phyloP scores from a whole-genome alignment of 2,888 invertebrate species.

The Deilephila porcellus region DNA sequence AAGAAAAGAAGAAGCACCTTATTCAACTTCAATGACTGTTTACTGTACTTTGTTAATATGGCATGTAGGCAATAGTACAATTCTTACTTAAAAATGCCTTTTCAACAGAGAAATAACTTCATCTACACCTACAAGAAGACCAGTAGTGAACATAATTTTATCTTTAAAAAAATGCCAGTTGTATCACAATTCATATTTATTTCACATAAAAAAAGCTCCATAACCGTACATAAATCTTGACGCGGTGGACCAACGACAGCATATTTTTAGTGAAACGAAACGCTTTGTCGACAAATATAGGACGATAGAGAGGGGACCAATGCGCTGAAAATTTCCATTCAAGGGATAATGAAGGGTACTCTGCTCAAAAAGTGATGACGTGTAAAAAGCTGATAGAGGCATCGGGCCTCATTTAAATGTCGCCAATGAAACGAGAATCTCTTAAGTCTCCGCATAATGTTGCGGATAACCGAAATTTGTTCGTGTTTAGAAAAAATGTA shows the following conservation, averaged over 20 bases:
- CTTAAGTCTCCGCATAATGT: slow-evolving; percentile 55
- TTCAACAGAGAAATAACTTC: too few relatives aligned
- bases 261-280: slow-evolving; percentile 58
- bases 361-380: slow-evolving; percentile 75
- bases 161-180: background rate
- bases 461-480: slow-evolving; percentile 25
- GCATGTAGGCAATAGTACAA: too few relatives aligned
- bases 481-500: slow-evolving; percentile 16
- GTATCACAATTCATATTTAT: background rate
- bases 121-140: too few relatives aligned
- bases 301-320: slow-evolving; percentile 47
- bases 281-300: slow-evolving; percentile 62
- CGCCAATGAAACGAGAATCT: slow-evolving; percentile 64
- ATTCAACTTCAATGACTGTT: too few relatives aligned
- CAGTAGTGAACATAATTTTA: too few relatives aligned
- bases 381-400: slow-evolving; percentile 77
- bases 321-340: slow-evolving; percentile 67
- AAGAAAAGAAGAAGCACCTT: too few relatives aligned
- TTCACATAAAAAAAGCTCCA: slow-evolving; percentile 8
- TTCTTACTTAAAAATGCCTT: too few relatives aligned
- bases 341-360: slow-evolving; percentile 72
- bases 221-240: slow-evolving; percentile 28
- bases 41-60: too few relatives aligned
- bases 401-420: slow-evolving; percentile 75
- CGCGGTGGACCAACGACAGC: slow-evolving; percentile 37